Base-by-base conservation (phyloP, 1,140 invertebrate species). In the Subanguina moxae region DNA sequence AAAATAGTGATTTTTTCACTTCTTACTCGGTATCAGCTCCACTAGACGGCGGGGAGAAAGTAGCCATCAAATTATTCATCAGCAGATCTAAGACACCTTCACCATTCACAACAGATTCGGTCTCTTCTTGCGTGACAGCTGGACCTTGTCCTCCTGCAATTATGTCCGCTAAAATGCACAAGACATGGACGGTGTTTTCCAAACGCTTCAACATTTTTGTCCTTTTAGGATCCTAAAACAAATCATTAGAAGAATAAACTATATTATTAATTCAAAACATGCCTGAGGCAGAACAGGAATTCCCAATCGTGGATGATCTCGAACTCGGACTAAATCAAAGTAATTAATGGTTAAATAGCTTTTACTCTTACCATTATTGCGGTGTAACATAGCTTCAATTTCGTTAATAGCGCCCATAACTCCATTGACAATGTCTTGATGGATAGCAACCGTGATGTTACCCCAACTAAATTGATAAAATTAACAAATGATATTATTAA, bases 131-230 rank as follows among this genome's bases (percentile, higher is more conserved):
- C 25, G 57, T 58, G 57, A 27, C 57, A n/a, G 23, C 57, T 58
- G 57, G 57, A 58, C 57, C 57, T 58, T 58, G 57, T 58, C 57
- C 57, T 58, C 57, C 57, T 27, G 57, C 57, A 58, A 58, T 58
- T 58, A 23, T 27, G 25, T 58, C 57, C 15, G 57, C 57, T 27
- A 58, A 58, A 58, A 58, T 58, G 25, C 57, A 58, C 57, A 58
- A 58, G 57, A 58, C 57, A 58, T 58, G 57, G 25, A 58, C 57
- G 57, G 57, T 27, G 57, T 58, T 58, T 58, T 58, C 57, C 57
- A 58, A 21, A 58, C 57, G 57, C 57, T 58, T 58, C 57, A 58
- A 23, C 25, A 58, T 58, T 27, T 58, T 58, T 58, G 13, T 13
- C 13, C 13, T 58, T 58, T 58, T 13, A n/a, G 57, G 57, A 58